Base-by-base conservation (phyloP, 2,888 invertebrate species). In the Phyto melanocephala region DNA sequence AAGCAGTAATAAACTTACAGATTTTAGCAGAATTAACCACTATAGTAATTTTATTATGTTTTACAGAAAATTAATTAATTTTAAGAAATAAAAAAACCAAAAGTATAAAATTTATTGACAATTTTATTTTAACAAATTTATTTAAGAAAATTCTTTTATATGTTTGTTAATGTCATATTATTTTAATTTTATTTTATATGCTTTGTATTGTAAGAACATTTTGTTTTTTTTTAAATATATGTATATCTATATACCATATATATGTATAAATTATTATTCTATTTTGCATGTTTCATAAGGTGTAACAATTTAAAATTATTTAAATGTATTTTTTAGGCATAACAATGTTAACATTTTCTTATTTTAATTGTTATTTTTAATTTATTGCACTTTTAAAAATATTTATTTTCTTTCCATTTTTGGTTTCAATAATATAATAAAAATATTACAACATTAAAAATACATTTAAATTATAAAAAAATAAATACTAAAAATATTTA, bases 321-420 rank as follows among this genome's bases (percentile, higher is more conserved):
- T 70, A 60, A 75, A 24, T 62, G 17, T 47, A 7, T 37, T 56
- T 37, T 56, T 78, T 79, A 82, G 82, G 82, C 82, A 82, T 79
- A 79, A 76, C 67, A 82, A 79, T 82, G 82, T 82, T 82, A 82
- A 82, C 82, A 82, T 76, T 68, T 81, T 82, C 75, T 78, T 2
- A 20, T 47, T 52, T 40, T 71, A 68, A 40, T 65, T 74, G 60
- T 75, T 82, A 82, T 65, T 79, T 65, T 65, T 13, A 62, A 76
- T 71, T 40, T 67, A 74, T 72, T 52, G 47, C 40, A 52, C n/a
- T 52, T 40, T 68, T 40, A 40, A 42, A 68, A 20, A 33, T 28
- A n/a, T 37, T 20, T 37, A 40, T 2, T 8, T 22, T 60, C 24
- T n/a, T 35, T 40, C n/a, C 37, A 20, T 13, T 11, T 58, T 37